These are phyloP conservation scores for Glaucomys volans DNA, from an alignment of 2,113 vertebrate genomes.

Conservation along the genomic window DNA sequence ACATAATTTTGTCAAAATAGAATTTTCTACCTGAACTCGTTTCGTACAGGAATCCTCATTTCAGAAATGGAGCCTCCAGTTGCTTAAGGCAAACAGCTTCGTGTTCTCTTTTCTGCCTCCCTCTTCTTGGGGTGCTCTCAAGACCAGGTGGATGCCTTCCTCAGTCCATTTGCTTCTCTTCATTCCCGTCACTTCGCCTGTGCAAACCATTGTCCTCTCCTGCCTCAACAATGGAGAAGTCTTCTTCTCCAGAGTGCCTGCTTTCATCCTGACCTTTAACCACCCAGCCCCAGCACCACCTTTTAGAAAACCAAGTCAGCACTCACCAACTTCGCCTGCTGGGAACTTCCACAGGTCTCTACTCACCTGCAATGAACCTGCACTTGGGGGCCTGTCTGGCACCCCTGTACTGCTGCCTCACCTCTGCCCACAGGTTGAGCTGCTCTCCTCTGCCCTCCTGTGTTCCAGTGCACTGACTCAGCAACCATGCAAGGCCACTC, in stretches of 20 bases:
- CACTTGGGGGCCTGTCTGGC: rapidly evolving
- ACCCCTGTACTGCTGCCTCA: rapidly evolving
- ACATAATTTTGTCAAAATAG: not conserved
- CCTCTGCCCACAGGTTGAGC: not conserved
- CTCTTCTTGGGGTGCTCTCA: not conserved
- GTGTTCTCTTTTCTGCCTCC: not conserved
- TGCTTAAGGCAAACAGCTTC: not conserved
- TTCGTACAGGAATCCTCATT: not conserved
- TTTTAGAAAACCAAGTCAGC: too few relatives aligned
- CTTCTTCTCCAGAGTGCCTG: rapidly evolving
- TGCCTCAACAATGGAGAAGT: not conserved
- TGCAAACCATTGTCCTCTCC: rapidly evolving
- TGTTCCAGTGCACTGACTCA: not conserved
- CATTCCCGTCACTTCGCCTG: rapidly evolving
- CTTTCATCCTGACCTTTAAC: not conserved
- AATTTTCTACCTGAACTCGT: not conserved
- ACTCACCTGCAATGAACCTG: rapidly evolving
- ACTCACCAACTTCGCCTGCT: not conserved
- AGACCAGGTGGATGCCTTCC: not conserved
- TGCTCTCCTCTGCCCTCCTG: rapidly evolving
- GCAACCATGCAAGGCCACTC: not conserved
- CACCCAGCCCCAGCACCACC: rapidly evolving
- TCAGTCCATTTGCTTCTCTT: rapidly evolving
- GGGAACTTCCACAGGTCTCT: too few relatives aligned
- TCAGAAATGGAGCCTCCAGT: not conserved